Percentiles rank a stretch among this genome's conserved stretches.
phyloP scores from a whole-genome alignment of 2,888 invertebrate species.

The Morpho helenor region DNA sequence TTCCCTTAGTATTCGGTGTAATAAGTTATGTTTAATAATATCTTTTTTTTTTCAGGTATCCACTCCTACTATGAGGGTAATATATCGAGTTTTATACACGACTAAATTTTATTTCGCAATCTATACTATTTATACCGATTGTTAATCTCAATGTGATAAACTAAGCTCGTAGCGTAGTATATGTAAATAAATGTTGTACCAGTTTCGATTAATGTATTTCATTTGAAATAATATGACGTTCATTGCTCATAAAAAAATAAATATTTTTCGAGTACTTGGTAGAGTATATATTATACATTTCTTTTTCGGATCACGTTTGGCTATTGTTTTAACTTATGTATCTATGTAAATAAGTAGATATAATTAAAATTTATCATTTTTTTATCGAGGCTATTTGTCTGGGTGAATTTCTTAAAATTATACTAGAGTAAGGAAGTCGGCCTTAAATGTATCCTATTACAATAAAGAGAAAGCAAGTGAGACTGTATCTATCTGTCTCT shows the following conservation, averaged over 20 bases:
- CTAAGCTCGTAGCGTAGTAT: slow-evolving; percentile 32
- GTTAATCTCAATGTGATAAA: slow-evolving; percentile 56
- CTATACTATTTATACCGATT: slow-evolving; percentile 26
- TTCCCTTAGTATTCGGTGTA: background rate
- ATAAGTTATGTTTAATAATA: background rate
- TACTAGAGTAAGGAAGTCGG: too few relatives aligned
- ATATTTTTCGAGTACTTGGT: slow-evolving; percentile 11
- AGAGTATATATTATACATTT: slow-evolving; percentile 9
- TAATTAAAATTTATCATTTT: background rate
- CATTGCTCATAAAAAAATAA: slow-evolving; percentile 25
- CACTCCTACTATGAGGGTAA: slow-evolving; percentile 15
- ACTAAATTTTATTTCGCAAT: slow-evolving; percentile 20
- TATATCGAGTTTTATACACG: slow-evolving; percentile 18
- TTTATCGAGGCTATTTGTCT: slow-evolving; percentile 4
- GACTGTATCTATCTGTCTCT: too few relatives aligned
- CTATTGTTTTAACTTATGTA: slow-evolving; percentile 9
- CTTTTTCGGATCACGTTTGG: background rate
- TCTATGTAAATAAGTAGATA: slow-evolving; percentile 8
- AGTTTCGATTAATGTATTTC: slow-evolving; percentile 26
- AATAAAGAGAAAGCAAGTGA: too few relatives aligned
- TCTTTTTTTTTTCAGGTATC: slow-evolving; percentile 29
- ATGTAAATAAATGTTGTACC: slow-evolving; percentile 54
- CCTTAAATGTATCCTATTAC: too few relatives aligned
- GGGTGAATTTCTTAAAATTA: slow-evolving; percentile 1
- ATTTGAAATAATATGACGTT: slow-evolving; percentile 22